phyloP scores from a whole-genome alignment of 2,797 vertebrate genomes.

The Schizopygopsis pylzovi region DNA sequence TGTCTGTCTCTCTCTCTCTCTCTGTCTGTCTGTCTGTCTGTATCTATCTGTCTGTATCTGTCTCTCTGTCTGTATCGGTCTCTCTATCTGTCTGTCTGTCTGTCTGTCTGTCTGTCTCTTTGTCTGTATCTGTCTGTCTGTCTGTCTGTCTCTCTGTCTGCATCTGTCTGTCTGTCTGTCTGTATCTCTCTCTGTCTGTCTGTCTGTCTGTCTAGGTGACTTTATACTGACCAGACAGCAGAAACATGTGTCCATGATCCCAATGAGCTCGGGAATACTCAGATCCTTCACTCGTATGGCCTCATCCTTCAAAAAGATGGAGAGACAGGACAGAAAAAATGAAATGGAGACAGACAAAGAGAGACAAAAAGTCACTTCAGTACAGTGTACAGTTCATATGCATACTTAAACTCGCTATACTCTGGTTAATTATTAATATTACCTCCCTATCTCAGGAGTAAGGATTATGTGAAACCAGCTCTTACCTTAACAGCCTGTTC shows the following conservation, averaged over 20 bases:
- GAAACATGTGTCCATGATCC: conserved; percentile 98
- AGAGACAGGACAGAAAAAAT: not conserved
- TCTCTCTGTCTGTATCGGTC: too few species aligned
- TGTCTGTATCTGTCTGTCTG: too few species aligned
- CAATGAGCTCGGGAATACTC: conserved; percentile 91
- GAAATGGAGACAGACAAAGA: not conserved
- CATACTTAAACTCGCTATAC: not conserved
- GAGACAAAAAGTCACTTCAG: not conserved
- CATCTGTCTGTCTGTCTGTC: too few species aligned
- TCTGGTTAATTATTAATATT: not conserved
- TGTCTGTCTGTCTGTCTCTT: too few species aligned
- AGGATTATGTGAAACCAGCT: not conserved
- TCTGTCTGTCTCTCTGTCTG: too few species aligned
- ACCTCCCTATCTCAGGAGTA: not conserved
- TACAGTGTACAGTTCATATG: not conserved
- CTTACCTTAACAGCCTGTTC: conserved; percentile 97
- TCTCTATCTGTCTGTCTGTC: too few species aligned
- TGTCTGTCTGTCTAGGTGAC: too few species aligned
- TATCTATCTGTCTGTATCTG: too few species aligned
- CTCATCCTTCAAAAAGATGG: conserved; percentile 81
- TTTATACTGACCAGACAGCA: conserved; percentile 92
- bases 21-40: too few species aligned
- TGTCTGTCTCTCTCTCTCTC: too few species aligned
- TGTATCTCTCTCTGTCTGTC: too few species aligned
- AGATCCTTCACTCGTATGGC: conserved; percentile 96